Evolutionary conservation across 2,797 vertebrate species (phyloP).

Genomic region (Darevskia nairensis): DNA sequence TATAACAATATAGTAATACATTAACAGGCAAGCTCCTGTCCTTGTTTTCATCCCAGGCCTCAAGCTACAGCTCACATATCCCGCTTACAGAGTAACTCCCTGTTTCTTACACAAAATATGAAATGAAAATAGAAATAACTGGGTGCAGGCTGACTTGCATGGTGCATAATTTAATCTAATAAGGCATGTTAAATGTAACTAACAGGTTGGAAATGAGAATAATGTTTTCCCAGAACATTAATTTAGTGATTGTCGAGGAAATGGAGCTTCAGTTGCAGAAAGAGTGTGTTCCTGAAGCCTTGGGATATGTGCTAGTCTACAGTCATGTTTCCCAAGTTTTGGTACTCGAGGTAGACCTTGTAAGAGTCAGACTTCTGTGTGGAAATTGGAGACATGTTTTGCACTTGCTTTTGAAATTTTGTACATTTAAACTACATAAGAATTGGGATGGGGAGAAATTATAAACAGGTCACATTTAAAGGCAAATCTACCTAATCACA

Average conservation of each 20-base stretch:
- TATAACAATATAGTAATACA: too few relatives aligned
- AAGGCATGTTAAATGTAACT: conserved; percentile 28
- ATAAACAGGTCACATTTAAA: too few relatives aligned
- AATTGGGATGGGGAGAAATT: too few relatives aligned
- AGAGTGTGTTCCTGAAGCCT: neutral
- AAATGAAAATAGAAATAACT: conserved; percentile 5
- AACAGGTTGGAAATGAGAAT: conserved; percentile 46
- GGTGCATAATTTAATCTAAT: conserved; percentile 1
- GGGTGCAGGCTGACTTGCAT: conserved; percentile 20
- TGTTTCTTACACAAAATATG: conserved; percentile 30
- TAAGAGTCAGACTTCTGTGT: neutral
- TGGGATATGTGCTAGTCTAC: too few relatives aligned
- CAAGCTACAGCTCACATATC: conserved; percentile 25
- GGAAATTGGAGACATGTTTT: too few relatives aligned
- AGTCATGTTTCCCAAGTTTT: neutral
- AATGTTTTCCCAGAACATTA: neutral
- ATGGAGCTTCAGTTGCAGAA: neutral
- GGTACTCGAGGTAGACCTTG: too few relatives aligned
- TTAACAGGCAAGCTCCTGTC: too few relatives aligned
- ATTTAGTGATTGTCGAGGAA: neutral
- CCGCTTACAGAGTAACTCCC: conserved; percentile 29
- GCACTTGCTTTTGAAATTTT: too few relatives aligned
- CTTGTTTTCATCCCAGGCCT: neutral
- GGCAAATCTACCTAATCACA: too few relatives aligned
- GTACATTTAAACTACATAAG: too few relatives aligned